These are phyloP conservation scores for Dyspetes luteomarginatus DNA, from an alignment of 2,888 invertebrate species.

Conservation along the genomic window DNA sequence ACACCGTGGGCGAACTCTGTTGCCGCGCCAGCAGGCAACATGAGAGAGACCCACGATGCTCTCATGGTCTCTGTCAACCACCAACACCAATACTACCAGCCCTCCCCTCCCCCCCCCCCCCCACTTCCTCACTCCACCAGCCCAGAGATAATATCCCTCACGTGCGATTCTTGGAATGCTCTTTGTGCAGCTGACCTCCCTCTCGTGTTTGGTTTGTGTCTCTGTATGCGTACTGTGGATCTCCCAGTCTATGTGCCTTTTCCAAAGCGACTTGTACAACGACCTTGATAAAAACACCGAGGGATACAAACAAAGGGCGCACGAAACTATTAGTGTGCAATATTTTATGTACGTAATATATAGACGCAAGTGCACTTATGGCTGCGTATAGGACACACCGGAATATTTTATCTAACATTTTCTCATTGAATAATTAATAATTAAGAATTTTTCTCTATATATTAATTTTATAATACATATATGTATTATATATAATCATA, in stretches of 20 bases:
- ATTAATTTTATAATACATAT: too few species aligned
- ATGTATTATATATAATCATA: background rate
- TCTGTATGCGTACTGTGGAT: background rate
- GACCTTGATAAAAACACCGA: slow-evolving; percentile 65
- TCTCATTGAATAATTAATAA: too few species aligned
- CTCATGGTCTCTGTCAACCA: slow-evolving; percentile 38
- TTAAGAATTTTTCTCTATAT: too few species aligned
- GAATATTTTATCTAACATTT: too few species aligned
- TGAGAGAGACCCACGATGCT: background rate
- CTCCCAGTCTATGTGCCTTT: background rate
- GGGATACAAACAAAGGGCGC: slow-evolving; percentile 6
- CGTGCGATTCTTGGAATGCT: slow-evolving; percentile 79
- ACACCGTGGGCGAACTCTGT: background rate
- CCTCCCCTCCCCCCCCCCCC: slow-evolving; percentile 15
- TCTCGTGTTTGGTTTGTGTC: slow-evolving; percentile 46
- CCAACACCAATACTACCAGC: too few species aligned
- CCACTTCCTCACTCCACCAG: slow-evolving; percentile 11
- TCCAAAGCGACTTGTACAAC: slow-evolving; percentile 40
- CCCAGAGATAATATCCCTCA: slow-evolving; percentile 50
- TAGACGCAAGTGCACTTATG: background rate
- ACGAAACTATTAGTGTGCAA: slow-evolving; percentile 38
- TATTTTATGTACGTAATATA: slow-evolving; percentile 33
- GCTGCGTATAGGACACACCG: too few species aligned
- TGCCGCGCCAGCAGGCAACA: background rate
- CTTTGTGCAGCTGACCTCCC: slow-evolving; percentile 77